Percentiles rank a stretch among this genome's conserved stretches.
Conservation (phyloP, 2,797 vertebrate species). For the Tapirus indicus region DNA sequence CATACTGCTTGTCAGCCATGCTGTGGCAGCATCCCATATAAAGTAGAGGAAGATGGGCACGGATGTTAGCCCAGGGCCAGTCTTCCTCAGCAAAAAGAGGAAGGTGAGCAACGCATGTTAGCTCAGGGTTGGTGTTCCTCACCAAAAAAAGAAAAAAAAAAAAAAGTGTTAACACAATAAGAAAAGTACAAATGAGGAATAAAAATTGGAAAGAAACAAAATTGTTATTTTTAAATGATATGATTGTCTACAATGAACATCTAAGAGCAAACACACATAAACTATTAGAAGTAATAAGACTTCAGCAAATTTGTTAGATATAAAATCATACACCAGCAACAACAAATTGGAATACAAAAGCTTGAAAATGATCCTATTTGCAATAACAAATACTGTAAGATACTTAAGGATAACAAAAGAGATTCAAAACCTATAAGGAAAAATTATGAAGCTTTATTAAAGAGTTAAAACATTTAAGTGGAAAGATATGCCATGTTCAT, state of each 20-base stretch:
- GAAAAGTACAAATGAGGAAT: not conserved
- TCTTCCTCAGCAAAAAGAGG: too few relatives aligned
- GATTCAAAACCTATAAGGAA: not conserved
- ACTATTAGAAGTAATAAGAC: not conserved
- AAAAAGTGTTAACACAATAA: not conserved
- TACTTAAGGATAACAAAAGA: conserved; percentile 30
- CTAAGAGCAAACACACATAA: not conserved
- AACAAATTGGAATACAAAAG: conserved; percentile 27
- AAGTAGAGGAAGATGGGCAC: too few relatives aligned
- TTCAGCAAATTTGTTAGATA: not conserved
- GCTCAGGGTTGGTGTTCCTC: too few relatives aligned
- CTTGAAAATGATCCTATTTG: conserved; percentile 8
- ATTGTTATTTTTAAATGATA: not conserved
- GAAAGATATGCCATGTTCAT: not conserved
- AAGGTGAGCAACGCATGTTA: too few relatives aligned
- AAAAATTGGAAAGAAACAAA: conserved; percentile 11
- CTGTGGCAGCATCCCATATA: too few relatives aligned
- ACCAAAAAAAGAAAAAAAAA: not conserved
- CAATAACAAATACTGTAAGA: not conserved
- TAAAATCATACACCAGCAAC: not conserved
- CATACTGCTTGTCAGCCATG: too few relatives aligned
- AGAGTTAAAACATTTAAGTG: not conserved
- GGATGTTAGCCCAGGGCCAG: too few relatives aligned
- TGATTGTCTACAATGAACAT: not conserved
- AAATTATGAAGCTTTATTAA: not conserved